Evolutionary conservation across 2,888 invertebrate genomes (phyloP).

Genomic region (Amitus sp.): DNA sequence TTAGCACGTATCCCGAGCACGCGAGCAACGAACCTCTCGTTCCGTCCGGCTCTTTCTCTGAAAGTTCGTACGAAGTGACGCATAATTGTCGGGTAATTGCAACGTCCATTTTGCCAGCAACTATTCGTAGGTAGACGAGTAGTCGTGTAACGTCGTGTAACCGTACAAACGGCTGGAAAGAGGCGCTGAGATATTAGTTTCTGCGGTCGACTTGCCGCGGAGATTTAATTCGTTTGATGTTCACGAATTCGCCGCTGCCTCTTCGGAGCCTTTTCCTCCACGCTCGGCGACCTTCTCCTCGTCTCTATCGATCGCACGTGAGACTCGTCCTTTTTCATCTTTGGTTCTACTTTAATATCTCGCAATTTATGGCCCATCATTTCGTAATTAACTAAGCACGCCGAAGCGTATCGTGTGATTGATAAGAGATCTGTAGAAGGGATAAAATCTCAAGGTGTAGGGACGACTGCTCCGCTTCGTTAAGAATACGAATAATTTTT

Average conservation of each 20-base stretch:
- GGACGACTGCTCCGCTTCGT: not conserved
- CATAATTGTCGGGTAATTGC: slow-evolving; percentile 37
- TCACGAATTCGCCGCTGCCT: slow-evolving; percentile 63
- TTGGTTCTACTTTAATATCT: slow-evolving; percentile 19
- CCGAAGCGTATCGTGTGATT: slow-evolving; percentile 23
- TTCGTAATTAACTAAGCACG: slow-evolving; percentile 34
- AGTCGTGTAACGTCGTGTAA: slow-evolving; percentile 34
- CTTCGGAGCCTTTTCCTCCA: slow-evolving; percentile 43
- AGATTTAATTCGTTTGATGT: slow-evolving; percentile 67
- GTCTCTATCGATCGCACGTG: slow-evolving; percentile 31
- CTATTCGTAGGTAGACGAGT: slow-evolving; percentile 43
- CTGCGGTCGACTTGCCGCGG: slow-evolving; percentile 64
- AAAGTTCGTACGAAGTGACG: slow-evolving; percentile 30
- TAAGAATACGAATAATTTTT: not conserved
- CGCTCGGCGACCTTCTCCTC: slow-evolving; percentile 37
- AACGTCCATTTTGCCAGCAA: slow-evolving; percentile 44
- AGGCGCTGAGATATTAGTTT: slow-evolving; percentile 63
- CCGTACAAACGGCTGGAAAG: slow-evolving; percentile 38
- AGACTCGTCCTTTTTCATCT: slow-evolving; percentile 27
- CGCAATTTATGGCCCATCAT: slow-evolving; percentile 33
- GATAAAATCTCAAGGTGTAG: not conserved
- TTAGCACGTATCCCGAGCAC: not conserved
- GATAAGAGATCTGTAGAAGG: slow-evolving; percentile 3
- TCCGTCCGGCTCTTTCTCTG: not conserved
- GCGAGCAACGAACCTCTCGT: not conserved